Evolutionary conservation across 2,113 vertebrate species (phyloP), one percentile per base, ranked within the genome.

Genomic region (Varanus salvator): DNA sequence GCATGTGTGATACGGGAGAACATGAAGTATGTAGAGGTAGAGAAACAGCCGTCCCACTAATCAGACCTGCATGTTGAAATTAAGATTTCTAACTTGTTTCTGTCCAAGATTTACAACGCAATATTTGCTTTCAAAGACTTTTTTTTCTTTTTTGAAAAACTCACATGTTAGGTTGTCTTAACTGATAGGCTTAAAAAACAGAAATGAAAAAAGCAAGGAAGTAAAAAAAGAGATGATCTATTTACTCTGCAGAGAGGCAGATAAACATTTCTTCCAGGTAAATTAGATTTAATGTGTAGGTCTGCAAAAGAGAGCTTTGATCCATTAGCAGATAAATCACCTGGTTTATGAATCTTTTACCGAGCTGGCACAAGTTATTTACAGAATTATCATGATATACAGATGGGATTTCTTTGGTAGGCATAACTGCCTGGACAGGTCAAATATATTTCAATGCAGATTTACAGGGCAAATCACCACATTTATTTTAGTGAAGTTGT

Each of bases 251-350:
- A 83, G 91, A 83, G 72, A 86, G 60, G 31, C 80, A 87, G 87
- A 90, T 93, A 93, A 92, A 95, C 91, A 82, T 87, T 91, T 87
- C 71, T n/a, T 80, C 84, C 76, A 92, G 86, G 74, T 92, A 94
- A 94, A 95, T 92, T 75, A 93, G 88, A 91, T 92, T 88, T 86
- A 76, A 93, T 92, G 89, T 92, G 87, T 91, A 76, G 64, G 71
- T 85, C 86, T 94, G 85, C 84, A 89, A 92, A 93, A 93, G 90
- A 93, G 90, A 92, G 91, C 86, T 74, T 94, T 92, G 90, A 90
- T 94, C 91, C 85, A 90, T 94, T 95, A 93, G 90, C 75, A 90
- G 92, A 93, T 95, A 93, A 96, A 95, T 96, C 92, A 92, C 48
- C 69, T 23, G 23, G 86, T 93, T 93, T 95, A 94, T 94, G 93